Conservation (phyloP, 2,797 vertebrate genomes). For the Nothura maculosa region DNA sequence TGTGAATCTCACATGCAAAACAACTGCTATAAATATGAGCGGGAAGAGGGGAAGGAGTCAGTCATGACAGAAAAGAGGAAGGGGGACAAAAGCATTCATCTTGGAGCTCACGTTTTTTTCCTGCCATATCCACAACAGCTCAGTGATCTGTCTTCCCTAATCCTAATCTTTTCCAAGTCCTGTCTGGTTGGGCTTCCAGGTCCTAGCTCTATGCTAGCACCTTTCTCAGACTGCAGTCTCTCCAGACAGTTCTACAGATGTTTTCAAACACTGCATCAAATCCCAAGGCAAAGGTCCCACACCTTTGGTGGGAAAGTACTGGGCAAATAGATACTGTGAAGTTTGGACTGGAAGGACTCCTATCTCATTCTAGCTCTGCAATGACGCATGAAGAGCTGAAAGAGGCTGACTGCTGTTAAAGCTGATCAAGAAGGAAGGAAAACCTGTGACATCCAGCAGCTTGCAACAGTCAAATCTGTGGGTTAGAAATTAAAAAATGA, state of each 20-base stretch:
- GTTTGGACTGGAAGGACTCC: neutral
- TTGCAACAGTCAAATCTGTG: accelerated
- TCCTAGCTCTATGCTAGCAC: neutral
- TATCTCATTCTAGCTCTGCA: neutral
- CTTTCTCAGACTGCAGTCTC: neutral
- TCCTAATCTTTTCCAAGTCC: neutral
- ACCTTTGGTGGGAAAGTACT: neutral
- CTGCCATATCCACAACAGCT: neutral
- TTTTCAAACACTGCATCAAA: neutral
- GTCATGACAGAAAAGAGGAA: neutral
- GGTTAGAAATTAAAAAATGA: neutral
- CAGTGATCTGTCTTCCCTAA: neutral
- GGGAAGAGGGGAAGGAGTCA: constrained; percentile 75
- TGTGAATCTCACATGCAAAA: constrained; percentile 46
- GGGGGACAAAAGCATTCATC: neutral
- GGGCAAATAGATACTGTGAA: neutral
- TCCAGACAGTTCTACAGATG: accelerated
- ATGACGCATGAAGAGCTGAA: neutral
- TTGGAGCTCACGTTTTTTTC: neutral
- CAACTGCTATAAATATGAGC: constrained; percentile 72
- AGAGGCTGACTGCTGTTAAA: neutral
- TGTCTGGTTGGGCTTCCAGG: neutral
- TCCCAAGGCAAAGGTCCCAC: neutral
- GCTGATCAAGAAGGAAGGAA: neutral
- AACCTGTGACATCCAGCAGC: neutral